A percentile compares a stretch with the other conserved stretches of the same genome.
Evolutionary conservation across 2,113 vertebrate species (phyloP).

Genomic region (Xenopus tropicalis): UCB_Xtro_10.0 CM004450.2:57250001-57250500

Average conservation of each 20-base stretch:
- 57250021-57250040: conserved; percentile 48
- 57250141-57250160: conserved; percentile 57
- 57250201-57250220: conserved; percentile 57
- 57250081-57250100: conserved; percentile 50
- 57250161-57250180: conserved; percentile 52
- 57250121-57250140: conserved; percentile 56
- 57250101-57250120: conserved; percentile 38
- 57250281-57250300: conserved; percentile 8
- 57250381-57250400: no score
- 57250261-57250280: conserved; percentile 35
- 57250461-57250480: no score
- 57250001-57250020: conserved; percentile 39
- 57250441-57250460: no score
- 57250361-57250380: no score
- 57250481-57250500: no score
- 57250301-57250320: conserved; percentile 28
- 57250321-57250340: conserved; percentile 9
- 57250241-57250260: conserved; percentile 35
- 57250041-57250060: conserved; percentile 38
- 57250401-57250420: no score
- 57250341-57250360: not conserved
- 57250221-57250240: conserved; percentile 48
- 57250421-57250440: no score
- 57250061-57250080: conserved; percentile 48
- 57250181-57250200: conserved; percentile 56